Percentiles rank a stretch among this genome's conserved stretches.
phyloP scores from a whole-genome alignment of 2,113 vertebrate species.

The Microcebus murinus region DNA sequence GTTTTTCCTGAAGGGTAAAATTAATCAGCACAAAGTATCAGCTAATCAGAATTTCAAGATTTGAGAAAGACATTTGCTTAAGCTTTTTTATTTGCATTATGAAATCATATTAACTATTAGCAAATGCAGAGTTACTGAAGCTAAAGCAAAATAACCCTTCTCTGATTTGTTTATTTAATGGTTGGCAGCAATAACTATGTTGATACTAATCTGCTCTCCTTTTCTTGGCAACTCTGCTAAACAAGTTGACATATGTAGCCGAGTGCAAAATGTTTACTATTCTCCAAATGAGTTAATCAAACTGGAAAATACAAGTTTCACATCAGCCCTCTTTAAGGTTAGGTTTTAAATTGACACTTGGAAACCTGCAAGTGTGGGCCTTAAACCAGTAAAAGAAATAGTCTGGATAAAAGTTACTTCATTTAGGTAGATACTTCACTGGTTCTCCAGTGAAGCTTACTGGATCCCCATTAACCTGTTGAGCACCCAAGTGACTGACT shows the following conservation, averaged over 20 bases:
- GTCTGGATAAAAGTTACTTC: neutral
- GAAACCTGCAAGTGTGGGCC: neutral
- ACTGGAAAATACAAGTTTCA: conserved; percentile 6
- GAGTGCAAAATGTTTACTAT: conserved; percentile 41
- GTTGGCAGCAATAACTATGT: neutral
- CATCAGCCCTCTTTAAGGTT: neutral
- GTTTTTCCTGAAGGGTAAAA: neutral
- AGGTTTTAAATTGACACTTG: conserved; percentile 32
- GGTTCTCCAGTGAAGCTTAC: neutral
- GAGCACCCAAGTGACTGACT: neutral
- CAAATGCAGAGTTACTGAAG: conserved; percentile 29
- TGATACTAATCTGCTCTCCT: conserved; percentile 25
- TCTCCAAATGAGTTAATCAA: conserved; percentile 38
- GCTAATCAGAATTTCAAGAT: conserved; percentile 6
- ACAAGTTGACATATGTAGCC: conserved; percentile 14
- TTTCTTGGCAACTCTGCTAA: conserved; percentile 40
- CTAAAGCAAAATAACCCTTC: neutral
- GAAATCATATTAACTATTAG: conserved; percentile 5
- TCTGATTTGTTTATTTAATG: conserved; percentile 34
- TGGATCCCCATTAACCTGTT: neutral
- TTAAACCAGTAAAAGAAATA: neutral
- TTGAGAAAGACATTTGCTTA: conserved; percentile 6
- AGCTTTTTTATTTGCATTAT: conserved; percentile 18
- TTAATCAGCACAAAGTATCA: neutral
- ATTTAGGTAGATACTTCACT: neutral